Conservation (phyloP, 2,797 vertebrate species). For the Babyrousa celebensis region DNA sequence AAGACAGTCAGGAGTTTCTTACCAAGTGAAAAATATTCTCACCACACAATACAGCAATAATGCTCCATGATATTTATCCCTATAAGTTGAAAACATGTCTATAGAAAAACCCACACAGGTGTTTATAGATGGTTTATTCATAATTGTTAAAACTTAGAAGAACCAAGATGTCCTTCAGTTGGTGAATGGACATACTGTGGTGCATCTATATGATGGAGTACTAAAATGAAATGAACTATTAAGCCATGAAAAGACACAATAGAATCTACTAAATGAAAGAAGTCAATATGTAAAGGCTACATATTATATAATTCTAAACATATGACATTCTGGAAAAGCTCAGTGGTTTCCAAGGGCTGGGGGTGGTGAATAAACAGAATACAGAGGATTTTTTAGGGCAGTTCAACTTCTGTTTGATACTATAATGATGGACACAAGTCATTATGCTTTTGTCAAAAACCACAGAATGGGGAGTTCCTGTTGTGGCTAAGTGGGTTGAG, state of each 20-base stretch:
- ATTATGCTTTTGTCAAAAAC: too few species aligned
- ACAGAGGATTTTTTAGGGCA: background rate
- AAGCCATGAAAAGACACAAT: too few species aligned
- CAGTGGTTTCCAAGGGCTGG: background rate
- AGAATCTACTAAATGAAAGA: background rate
- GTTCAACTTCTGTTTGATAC: background rate
- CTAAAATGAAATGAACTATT: too few species aligned
- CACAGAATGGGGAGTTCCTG: too few species aligned
- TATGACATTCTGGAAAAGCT: background rate
- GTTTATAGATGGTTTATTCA: too few species aligned
- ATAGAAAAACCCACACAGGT: too few species aligned
- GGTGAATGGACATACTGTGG: too few species aligned
- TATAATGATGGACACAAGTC: background rate
- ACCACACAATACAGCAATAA: background rate
- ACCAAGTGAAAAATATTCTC: conserved; percentile 8
- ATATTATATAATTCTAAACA: background rate
- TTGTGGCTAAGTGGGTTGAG: too few species aligned
- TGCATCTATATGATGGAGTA: too few species aligned
- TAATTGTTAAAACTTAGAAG: too few species aligned
- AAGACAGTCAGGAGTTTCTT: conserved; percentile 37
- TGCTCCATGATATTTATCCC: background rate
- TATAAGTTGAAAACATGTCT: background rate
- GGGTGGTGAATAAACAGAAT: background rate
- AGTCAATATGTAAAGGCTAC: conserved; percentile 6
- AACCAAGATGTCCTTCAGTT: too few species aligned